Base-by-base conservation (phyloP, 2,797 vertebrate genomes). In the Apodemus agrarius region DNA sequence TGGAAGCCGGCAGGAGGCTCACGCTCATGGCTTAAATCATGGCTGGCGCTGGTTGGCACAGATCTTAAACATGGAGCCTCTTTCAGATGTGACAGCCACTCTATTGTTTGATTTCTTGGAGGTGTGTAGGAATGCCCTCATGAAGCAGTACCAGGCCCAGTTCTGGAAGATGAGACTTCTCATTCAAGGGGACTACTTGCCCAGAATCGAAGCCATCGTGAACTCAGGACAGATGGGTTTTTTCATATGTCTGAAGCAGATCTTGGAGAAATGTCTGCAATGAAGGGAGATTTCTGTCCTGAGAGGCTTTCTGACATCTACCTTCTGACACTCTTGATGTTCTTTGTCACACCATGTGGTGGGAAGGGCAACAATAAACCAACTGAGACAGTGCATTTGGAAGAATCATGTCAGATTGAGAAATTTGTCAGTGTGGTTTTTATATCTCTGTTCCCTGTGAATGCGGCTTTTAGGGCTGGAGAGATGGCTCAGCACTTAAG, bases 141-240 rank as follows among this genome's bases (percentile, higher is more conserved):
- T 99, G 99, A 99, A 98, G 69, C 99, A 99, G 97, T 99, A 99
- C 79, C 99, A 99, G 96, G 96, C 76, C 29, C 99, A 99, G 98
- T 99, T 99, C 98, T 99, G 99, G 99, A 99, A 99, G 97, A 98
- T 99, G 74, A 96, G 99, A 59, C 93, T 99, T 87, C 98, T 99
- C 4, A 99, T 99, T 74, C 98, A 98, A 95, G 99, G 99, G 2
- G 99, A 99, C 43, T 99, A 99, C 94, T 99, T 99, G 80, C 99
- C 99, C 90, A 99, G 99, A 93, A 99, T 99, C 52, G n/a, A 99
- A 98, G 99, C 98, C 0, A 98, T 99, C 93, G 99, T 99, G 87
- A 99, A 97, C 74, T 93, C 98, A 0, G 99, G 99, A 43, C 99
- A 99, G 98, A 99, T 99, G 99, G 99, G 99, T 19, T 99, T 99